These are phyloP conservation scores for Elmis aenea DNA, from an alignment of 2,888 invertebrate species.

Conservation along the genomic window DNA sequence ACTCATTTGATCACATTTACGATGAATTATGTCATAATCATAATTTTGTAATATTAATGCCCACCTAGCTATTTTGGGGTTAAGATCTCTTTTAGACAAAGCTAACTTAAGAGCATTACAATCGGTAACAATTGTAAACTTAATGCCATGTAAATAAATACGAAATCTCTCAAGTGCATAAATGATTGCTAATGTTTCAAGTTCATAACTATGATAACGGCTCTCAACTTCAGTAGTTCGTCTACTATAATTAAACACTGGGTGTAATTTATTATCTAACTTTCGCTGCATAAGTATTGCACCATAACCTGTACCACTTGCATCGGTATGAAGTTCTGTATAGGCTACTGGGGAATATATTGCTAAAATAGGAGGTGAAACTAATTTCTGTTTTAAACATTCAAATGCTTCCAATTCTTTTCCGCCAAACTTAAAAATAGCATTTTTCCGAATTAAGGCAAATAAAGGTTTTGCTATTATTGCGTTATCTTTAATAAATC, in stretches of 20 bases:
- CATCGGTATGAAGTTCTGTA: conserved; percentile 38
- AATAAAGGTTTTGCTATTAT: too few relatives aligned
- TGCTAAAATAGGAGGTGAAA: conserved; percentile 26
- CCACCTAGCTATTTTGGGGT: too few relatives aligned
- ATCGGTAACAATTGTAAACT: too few relatives aligned
- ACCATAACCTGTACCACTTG: conserved; percentile 32
- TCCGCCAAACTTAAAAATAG: conserved; percentile 24
- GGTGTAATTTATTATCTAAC: conserved; percentile 26
- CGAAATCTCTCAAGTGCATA: conserved; percentile 28
- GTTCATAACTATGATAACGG: conserved; percentile 34
- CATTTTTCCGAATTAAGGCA: conserved; percentile 22
- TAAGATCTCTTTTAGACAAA: too few relatives aligned
- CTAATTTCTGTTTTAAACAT: conserved; percentile 20
- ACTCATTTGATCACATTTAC: too few relatives aligned
- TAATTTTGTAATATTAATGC: too few relatives aligned
- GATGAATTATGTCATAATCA: too few relatives aligned
- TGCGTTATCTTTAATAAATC: too few relatives aligned
- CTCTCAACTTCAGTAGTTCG: conserved; percentile 27
- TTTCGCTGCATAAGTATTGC: conserved; percentile 34
- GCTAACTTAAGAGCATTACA: too few relatives aligned
- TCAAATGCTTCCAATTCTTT: conserved; percentile 21
- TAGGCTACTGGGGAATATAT: conserved; percentile 31
- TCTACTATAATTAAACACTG: conserved; percentile 34
- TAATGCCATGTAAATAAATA: too few relatives aligned
- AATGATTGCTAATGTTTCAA: conserved; percentile 30